Conservation (phyloP, 1,140 invertebrate species). For the Homalodisca vitripennis region DNA sequence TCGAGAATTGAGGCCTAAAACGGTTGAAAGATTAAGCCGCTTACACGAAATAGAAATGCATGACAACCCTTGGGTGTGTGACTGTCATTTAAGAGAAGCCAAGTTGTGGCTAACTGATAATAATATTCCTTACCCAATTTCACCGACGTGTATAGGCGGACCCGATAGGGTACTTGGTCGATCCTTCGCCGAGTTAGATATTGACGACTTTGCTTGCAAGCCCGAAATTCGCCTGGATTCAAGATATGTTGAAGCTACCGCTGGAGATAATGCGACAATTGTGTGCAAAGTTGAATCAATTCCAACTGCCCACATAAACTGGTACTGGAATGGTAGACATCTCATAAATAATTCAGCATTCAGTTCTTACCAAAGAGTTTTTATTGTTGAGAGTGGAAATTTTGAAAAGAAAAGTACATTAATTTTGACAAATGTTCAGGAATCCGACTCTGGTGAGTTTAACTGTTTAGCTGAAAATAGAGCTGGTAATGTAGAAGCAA, state of each 20-base stretch:
- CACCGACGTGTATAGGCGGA: constrained; percentile 69
- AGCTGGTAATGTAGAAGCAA: constrained; percentile 87
- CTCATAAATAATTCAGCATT: constrained; percentile 77
- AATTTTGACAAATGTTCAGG: constrained; percentile 81
- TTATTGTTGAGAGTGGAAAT: constrained; percentile 74
- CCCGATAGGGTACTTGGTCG: constrained; percentile 65
- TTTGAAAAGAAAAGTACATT: constrained; percentile 71
- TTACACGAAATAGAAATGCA: constrained; percentile 83
- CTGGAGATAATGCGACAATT: constrained; percentile 82
- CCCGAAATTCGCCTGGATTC: constrained; percentile 76
- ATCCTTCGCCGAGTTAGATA: constrained; percentile 68
- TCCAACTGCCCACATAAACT: constrained; percentile 77
- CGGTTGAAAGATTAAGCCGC: constrained; percentile 68
- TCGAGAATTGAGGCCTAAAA: constrained; percentile 65
- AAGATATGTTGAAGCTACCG: constrained; percentile 71
- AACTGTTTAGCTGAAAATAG: constrained; percentile 89
- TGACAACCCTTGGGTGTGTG: constrained; percentile 89
- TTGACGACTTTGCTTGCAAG: constrained; percentile 85
- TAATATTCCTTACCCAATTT: constrained; percentile 76
- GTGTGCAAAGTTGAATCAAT: constrained; percentile 75
- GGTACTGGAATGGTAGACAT: constrained; percentile 82
- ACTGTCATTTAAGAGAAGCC: constrained; percentile 78
- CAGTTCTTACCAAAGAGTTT: constrained; percentile 75
- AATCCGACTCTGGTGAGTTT: constrained; percentile 86
- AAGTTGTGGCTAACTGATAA: constrained; percentile 81